Evolutionary conservation across 1,140 invertebrate genomes (phyloP).

Genomic region (Atopsyche davidsoni): DNA sequence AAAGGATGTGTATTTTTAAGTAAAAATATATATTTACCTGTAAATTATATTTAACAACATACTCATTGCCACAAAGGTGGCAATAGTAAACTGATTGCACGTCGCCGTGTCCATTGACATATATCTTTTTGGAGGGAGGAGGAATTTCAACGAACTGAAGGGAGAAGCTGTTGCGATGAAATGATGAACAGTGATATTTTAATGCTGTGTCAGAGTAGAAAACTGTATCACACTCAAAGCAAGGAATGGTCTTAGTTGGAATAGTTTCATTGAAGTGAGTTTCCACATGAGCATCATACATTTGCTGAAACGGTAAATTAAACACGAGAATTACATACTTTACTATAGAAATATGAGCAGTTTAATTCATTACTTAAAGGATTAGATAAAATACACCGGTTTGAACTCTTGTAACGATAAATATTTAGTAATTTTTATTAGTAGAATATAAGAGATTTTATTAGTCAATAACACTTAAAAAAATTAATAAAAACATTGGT

Average conservation of each 20-base stretch:
- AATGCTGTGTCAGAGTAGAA: constrained; percentile 57
- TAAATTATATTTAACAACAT: constrained; percentile 62
- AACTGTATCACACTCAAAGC: constrained; percentile 52
- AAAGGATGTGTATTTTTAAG: too few species aligned
- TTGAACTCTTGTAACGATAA: constrained; percentile 6
- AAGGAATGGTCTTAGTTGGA: constrained; percentile 45
- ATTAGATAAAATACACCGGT: constrained; percentile 8
- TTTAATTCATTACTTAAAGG: too few species aligned
- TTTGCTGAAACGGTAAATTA: constrained; percentile 44
- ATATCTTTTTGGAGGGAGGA: constrained; percentile 54
- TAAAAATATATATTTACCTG: constrained; percentile 45
- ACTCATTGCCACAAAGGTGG: constrained; percentile 61
- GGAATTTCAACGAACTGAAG: constrained; percentile 49
- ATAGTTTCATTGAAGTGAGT: constrained; percentile 40
- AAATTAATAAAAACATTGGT: too few species aligned
- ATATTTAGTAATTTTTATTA: constrained; percentile 6
- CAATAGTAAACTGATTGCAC: constrained; percentile 59
- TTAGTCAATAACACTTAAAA: too few species aligned
- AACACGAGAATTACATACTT: background rate
- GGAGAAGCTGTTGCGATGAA: constrained; percentile 52
- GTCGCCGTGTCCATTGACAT: constrained; percentile 51
- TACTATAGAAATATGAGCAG: constrained; percentile 4
- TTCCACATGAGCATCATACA: constrained; percentile 54
- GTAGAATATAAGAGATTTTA: too few species aligned
- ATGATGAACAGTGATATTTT: constrained; percentile 57